Base-by-base conservation (phyloP, 2,888 invertebrate genomes). In the Oasisia sp. region DNA sequence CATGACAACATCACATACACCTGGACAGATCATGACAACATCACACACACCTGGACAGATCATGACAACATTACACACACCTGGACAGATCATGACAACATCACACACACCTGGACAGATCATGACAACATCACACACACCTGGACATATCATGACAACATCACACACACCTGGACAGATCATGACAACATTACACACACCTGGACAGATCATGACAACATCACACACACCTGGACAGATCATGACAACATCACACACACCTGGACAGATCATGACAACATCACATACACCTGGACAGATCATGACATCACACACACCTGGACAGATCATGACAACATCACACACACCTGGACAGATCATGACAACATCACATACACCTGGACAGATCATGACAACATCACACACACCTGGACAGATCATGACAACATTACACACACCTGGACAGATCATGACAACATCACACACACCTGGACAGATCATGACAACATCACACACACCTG, bases 321-420 rank as follows among this genome's bases (percentile, higher is more conserved):
- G 45, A n/a, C n/a, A n/a, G n/a, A n/a, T n/a, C n/a, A n/a, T n/a
- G n/a, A n/a, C 89, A 98, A 96, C 92, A 97, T 97, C 91, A 97
- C 97, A 95, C 98, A 98, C 94, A 98, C 97, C 97, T 98, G 94
- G 45, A n/a, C n/a, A n/a, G n/a, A n/a, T n/a, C n/a, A n/a, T n/a
- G n/a, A n/a, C 89, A 98, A 96, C 92, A 97, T 97, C 91, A 97
- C 97, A 95, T 98, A 98, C 94, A 98, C 97, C 97, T 98, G 94
- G 45, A n/a, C n/a, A n/a, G n/a, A n/a, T n/a, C n/a, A n/a, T n/a
- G n/a, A n/a, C 89, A 98, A 96, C 92, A 97, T 97, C 91, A 97
- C 97, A 95, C 98, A 98, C 94, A 98, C 97, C 97, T 98, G 94
- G 45, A n/a, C n/a, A n/a, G n/a, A n/a, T n/a, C n/a, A n/a, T n/a